Evolutionary conservation across 2,797 vertebrate genomes (phyloP), one percentile per base, ranked within the genome.

Genomic region (Hippopotamyrus pictus): DNA sequence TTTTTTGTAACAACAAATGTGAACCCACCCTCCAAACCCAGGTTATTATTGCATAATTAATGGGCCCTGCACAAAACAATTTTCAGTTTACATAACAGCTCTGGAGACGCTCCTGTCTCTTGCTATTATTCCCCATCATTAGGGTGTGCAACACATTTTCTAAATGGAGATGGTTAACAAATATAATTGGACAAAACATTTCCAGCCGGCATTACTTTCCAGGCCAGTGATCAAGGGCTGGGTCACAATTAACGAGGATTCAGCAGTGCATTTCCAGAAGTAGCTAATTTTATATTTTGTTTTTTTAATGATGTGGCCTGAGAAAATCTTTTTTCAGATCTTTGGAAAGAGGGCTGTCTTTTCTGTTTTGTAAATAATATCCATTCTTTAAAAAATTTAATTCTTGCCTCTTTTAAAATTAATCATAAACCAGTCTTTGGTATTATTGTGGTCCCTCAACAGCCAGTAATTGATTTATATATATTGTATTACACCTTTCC

Each of bases 111-210:
- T 86, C 88, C 90, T 84, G 29, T 17, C 51, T 69, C 53, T 73
- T 29, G 12, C 62, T 65, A 88, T 91, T 91, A 89, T 90, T 89
- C 76, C 87, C 84, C 83, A 46, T 90, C 50, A 59, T 69, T 84
- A 59, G 57, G 62, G 88, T 90, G 37, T 54, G 86, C 29, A 87
- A 90, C 51, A 53, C 65, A 88, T 48, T 88, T 91, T 83, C 89
- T 91, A 41, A 69, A 54, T 88, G 85, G 65, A 86, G 79, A 88
- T 89, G 88, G 86, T 48, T 89, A 86, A 89, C 87, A 91, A 90
- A 89, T 65, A 88, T 29, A 90, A 91, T 91, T 91, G 89, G 86
- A 51, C 89, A 88, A 92, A 89, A 89, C 62, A 86, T 25, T 65
- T 89, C 62, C 51, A 88, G 76, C 76, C 8, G 29, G 87, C 54